A percentile compares a stretch with the other conserved stretches of the same genome.
Evolutionary conservation across 2,888 invertebrate genomes (phyloP).

Genomic region (Pocota personata): DNA sequence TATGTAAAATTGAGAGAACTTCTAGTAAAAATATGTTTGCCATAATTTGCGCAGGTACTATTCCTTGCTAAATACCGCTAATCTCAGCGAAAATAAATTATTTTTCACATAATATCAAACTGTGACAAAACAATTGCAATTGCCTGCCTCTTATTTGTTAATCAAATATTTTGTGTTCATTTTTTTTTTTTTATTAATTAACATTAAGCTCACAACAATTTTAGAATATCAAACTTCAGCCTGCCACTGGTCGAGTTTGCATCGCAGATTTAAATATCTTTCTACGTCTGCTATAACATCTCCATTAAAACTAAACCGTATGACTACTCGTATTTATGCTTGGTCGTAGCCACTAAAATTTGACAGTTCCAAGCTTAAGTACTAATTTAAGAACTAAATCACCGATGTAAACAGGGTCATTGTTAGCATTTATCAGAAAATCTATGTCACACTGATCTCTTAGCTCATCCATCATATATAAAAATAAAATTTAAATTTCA

Average conservation of each 20-base stretch:
- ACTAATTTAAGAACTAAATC: neutral
- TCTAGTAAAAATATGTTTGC: neutral
- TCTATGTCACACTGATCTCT: neutral
- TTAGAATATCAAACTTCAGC: neutral
- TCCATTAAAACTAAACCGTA: no score
- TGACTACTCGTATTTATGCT: no score
- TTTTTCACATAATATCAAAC: neutral
- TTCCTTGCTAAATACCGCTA: neutral
- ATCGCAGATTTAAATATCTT: neutral
- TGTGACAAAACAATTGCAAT: slow-evolving; percentile 8
- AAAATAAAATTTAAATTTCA: neutral
- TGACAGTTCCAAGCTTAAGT: neutral
- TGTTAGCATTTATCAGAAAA: neutral
- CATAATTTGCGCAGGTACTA: no score
- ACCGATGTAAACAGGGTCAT: neutral
- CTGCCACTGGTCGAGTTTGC: neutral
- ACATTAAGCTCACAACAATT: neutral
- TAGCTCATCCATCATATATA: neutral
- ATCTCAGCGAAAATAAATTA: neutral
- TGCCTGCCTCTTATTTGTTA: slow-evolving; percentile 4
- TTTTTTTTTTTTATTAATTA: neutral
- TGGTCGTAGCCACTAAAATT: neutral
- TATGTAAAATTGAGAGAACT: neutral
- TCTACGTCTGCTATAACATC: neutral
- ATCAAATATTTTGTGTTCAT: neutral